These are phyloP conservation scores for Arion vulgaris DNA, from an alignment of 1,140 invertebrate species.

Conservation along the genomic window DNA sequence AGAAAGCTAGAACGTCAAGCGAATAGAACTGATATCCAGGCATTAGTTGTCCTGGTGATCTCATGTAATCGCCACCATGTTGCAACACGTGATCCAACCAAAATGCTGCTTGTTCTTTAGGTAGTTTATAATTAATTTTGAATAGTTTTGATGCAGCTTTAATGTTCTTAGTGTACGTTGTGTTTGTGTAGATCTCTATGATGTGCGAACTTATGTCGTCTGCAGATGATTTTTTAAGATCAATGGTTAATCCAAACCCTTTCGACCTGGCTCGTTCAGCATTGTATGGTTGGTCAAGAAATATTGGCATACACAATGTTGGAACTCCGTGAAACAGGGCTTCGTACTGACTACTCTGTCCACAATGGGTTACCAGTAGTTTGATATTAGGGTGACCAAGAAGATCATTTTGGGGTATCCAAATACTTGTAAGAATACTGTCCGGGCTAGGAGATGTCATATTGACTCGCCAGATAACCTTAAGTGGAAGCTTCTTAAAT, in stretches of 20 bases:
- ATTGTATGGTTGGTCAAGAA: slow-evolving; percentile 48
- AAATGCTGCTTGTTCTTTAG: slow-evolving; percentile 11
- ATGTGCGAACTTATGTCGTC: slow-evolving; percentile 34
- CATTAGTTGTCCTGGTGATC: slow-evolving; percentile 48
- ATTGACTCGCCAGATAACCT: slow-evolving; percentile 32
- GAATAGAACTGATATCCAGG: slow-evolving; percentile 55
- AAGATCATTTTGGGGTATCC: slow-evolving; percentile 47
- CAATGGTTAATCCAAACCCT: slow-evolving; percentile 38
- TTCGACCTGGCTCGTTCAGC: slow-evolving; percentile 39
- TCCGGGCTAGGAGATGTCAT: slow-evolving; percentile 22
- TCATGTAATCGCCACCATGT: slow-evolving; percentile 56
- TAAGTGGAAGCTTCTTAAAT: slow-evolving; percentile 13
- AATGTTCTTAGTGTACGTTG: background rate
- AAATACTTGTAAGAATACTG: slow-evolving; percentile 31
- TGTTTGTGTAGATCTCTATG: background rate
- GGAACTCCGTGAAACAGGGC: slow-evolving; percentile 57
- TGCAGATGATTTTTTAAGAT: slow-evolving; percentile 22
- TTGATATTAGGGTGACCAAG: slow-evolving; percentile 41
- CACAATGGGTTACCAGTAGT: slow-evolving; percentile 58
- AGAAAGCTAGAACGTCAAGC: slow-evolving; percentile 51
- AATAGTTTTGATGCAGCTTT: slow-evolving; percentile 6
- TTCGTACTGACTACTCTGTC: slow-evolving; percentile 56
- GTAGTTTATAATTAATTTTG: slow-evolving; percentile 12
- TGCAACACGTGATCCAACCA: slow-evolving; percentile 55
- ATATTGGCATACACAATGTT: slow-evolving; percentile 79